Base-by-base conservation (phyloP, 1,140 invertebrate genomes). In the Drosophila biarmipes region DNA sequence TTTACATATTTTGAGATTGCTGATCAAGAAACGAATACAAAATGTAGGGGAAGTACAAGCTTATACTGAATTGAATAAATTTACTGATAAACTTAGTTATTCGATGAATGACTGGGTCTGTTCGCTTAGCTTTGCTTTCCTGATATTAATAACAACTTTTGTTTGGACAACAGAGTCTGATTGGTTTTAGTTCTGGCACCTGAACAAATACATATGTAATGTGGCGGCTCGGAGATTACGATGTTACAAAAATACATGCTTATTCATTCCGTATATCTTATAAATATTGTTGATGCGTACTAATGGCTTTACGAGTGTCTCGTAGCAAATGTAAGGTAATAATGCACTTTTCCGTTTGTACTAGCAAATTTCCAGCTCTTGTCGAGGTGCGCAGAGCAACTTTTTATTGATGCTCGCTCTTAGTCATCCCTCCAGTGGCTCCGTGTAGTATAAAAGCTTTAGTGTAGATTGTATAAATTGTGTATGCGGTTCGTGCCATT, bases 331-430 rank as follows among this genome's bases (percentile, higher is more conserved):
- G 12, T 43, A 53, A 66, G 48, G 55, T 57, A 75, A 8, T 77
- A 76, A 80, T 76, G 81, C 78, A 77, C 67, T 69, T 66, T 73
- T 73, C 38, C 31, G 42, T 80, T 86, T 87, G 78, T 86, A 86
- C 81, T 87, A 74, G 42, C 69, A 57, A 48, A 62, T 66, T 61
- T 78, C 62, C 59, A 73, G 35, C 62, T 71, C 59, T 71, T 62
- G 77, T 52, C 48, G 27, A 67, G 52, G 57, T 64, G 51, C 66
- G 54, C 56, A 38, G 43, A 64, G 62, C 46, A 38, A 19, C 38
- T 24, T 38, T 61, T 21, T 55, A 11, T 53, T 46, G 35, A 63
- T 73, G 52, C 56, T 67, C 8, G 43, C 38, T 64, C 55, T 81
- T 87, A 86, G 68, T 86, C 82, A 86, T 81, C 46, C 24, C 43